Base-by-base conservation (phyloP, 2,888 invertebrate species). In the Spodoptera exigua region DNA sequence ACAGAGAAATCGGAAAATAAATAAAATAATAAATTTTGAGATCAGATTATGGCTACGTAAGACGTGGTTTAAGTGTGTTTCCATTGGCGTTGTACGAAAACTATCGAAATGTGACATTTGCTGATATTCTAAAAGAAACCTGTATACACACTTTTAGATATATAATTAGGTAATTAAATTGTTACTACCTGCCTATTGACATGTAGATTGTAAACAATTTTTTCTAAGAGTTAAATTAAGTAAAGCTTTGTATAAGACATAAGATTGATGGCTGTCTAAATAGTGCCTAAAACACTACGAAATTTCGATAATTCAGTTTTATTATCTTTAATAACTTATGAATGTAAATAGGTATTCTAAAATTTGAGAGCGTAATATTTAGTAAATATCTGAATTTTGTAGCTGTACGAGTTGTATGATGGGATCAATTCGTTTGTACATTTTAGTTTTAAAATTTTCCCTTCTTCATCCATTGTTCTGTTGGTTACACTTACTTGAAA, bases 201-300 rank as follows among this genome's bases (percentile, higher is more conserved):
- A 92, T 83, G 89, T 93, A 92, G 91, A 90, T 88, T 88, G 85
- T 91, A 90, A 89, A 86, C 72, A 79, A 48, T 74, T 87, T 90
- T 89, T 89, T 87, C 85, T 89, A 90, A 88, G 82, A 82, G 77
- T 88, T 89, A 86, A 72, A 72, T 51, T 89, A 90, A 89, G 87
- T 85, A 83, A 93, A 89, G 93, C 93, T 93, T 94, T 89, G 89
- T 91, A 88, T 92, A 92, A 93, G 89, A 90, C 72, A 89, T 93
- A 93, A 93, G 91, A 94, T 93, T 94, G 93, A 94, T 94, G 94
- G 94, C 94, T 94, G 94, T 94, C 92, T 93, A 92, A 92, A 93
- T 93, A 94, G 94, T 94, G 93, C 94, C 94, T 94, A 94, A 93
- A 92, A 92, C 92, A 93, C 92, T 93, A 93, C 91, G 92, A 93